Evolutionary conservation across 2,888 invertebrate species (phyloP), one percentile per base, ranked within the genome.

Genomic region (Cactoblastis cactorum): DNA sequence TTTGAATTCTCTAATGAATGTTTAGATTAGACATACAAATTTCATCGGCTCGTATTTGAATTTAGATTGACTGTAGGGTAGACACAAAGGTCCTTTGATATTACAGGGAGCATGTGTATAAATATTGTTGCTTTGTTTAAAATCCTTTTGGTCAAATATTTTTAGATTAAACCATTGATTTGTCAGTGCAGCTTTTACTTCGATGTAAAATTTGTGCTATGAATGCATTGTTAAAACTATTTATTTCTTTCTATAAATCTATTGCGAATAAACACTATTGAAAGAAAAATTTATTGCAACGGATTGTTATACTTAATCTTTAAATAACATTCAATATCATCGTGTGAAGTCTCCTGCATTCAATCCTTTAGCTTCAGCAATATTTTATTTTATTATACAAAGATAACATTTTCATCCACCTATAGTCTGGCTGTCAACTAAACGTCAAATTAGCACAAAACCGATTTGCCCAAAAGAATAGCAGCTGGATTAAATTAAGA

Each of bases 11-110:
- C 62, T 84, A 85, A 87, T 86, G 74, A 88, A 86, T 85, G 87
- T 88, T 89, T 89, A 76, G 83, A 86, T 85, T 85, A 77, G 70
- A 74, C 77, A 77, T 81, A 76, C 75, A 74, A 80, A 79, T 76
- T 80, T 74, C 66, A 74, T 80, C 63, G 62, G 59, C 59, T 63
- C 68, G 62, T 77, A 81, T 86, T 86, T 84, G 74, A 83, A 86
- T 87, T 74, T 79, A 77, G 67, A 81, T 82, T 77, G 68, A 54
- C 63, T 65, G 55, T 54, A 73, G 80, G 83, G 74, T 77, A 65
- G 61, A 46, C 50, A 56, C 56, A 61, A 51, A 60, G 54, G 65
- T 60, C 54, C 71, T 76, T 76, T 80, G 71, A 72, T 65, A 60
- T 37, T 53, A 57, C 56, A 54, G 56, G 71, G 71, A 83, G 80